Percentiles rank a stretch among this genome's conserved stretches.
phyloP scores from a whole-genome alignment of 2,888 invertebrate species.

The Drosophila mettleri region DNA sequence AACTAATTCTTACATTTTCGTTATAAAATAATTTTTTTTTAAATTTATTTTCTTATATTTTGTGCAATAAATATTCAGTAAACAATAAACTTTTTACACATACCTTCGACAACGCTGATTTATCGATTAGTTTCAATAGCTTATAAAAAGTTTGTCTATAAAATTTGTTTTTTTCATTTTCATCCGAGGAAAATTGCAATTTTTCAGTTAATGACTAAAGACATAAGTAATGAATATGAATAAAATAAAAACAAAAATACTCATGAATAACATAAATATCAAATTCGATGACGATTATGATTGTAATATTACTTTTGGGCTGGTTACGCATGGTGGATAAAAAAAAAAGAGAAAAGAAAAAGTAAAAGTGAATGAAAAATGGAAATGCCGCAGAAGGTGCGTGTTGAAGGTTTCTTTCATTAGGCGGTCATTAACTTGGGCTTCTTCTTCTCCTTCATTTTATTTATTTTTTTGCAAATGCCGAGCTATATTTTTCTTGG shows the following conservation, averaged over 20 bases:
- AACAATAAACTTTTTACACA: not conserved
- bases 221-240: not conserved
- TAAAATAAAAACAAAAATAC: not conserved
- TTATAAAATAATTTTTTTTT: no score
- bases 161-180: slow-evolving; percentile 10
- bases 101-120: not conserved
- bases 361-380: slow-evolving; percentile 61
- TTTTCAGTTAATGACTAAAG: slow-evolving; percentile 5
- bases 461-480: slow-evolving; percentile 22
- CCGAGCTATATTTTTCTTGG: slow-evolving; percentile 6
- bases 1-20: no score
- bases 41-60: not conserved
- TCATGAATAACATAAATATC: not conserved
- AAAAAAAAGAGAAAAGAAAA: slow-evolving; percentile 41
- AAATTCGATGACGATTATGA: slow-evolving; percentile 19
- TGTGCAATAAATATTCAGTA: not conserved
- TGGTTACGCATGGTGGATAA: slow-evolving; percentile 67
- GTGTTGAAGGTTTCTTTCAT: slow-evolving; percentile 44
- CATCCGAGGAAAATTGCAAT: slow-evolving; percentile 15
- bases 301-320: slow-evolving; percentile 21
- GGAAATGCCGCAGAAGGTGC: slow-evolving; percentile 57
- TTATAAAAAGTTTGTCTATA: not conserved
- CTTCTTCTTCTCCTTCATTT: not conserved
- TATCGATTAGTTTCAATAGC: slow-evolving; percentile 22
- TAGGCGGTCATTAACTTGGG: slow-evolving; percentile 62